Percentiles rank a stretch among this genome's conserved stretches.
Evolutionary conservation across 92 coral and sea anemone genomes (phyloP).

Genomic region (Epizoanthus illoricatus): DNA sequence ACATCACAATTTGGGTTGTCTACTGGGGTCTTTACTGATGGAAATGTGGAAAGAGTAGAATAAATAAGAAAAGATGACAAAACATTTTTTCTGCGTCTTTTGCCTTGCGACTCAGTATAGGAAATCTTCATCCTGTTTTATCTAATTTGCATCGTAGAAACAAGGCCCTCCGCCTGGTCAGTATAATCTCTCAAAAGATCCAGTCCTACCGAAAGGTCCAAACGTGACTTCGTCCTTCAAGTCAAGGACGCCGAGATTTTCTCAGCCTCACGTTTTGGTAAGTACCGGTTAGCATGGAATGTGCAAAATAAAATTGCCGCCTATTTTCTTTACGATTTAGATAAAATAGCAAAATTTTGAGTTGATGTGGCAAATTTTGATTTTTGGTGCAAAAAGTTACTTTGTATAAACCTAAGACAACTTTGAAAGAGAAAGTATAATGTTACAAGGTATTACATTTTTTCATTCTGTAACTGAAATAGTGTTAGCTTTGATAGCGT

Average conservation of each 20-base stretch:
- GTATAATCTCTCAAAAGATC: conserved; percentile 87
- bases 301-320: neutral
- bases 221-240: conserved; percentile 92
- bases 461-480: too few relatives aligned
- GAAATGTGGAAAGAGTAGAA: too few relatives aligned
- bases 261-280: conserved; percentile 93
- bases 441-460: too few relatives aligned
- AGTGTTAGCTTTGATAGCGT: too few relatives aligned
- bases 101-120: neutral
- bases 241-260: conserved; percentile 94
- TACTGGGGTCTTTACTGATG: too few relatives aligned
- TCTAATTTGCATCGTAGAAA: conserved; percentile 48
- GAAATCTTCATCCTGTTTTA: neutral
- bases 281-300: conserved; percentile 8
- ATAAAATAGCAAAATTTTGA: neutral
- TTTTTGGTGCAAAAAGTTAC: too few relatives aligned
- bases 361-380: neutral
- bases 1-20: too few relatives aligned
- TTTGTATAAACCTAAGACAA: too few relatives aligned
- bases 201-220: conserved; percentile 85
- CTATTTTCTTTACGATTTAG: too few relatives aligned
- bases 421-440: too few relatives aligned
- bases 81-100: neutral
- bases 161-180: conserved; percentile 98
- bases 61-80: too few relatives aligned